phyloP scores from a whole-genome alignment of 2,797 vertebrate genomes.

The Sebastes matsubarae region DNA sequence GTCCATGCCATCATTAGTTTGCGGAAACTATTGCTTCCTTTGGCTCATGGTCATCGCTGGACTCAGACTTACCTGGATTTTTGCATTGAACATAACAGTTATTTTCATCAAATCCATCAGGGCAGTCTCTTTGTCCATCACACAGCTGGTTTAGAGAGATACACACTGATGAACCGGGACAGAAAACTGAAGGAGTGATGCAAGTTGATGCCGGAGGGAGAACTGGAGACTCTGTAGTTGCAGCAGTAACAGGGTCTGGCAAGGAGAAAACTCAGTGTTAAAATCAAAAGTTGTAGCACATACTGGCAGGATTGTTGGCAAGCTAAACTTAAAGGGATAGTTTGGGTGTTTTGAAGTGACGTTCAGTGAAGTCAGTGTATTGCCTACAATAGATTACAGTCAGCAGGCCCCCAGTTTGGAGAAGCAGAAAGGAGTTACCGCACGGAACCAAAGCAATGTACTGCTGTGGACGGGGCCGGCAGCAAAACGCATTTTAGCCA shows the following conservation, averaged over 20 bases:
- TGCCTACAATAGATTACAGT: too few relatives aligned
- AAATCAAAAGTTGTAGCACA: neutral
- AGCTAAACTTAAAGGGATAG: too few relatives aligned
- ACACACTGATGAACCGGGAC: constrained; percentile 78
- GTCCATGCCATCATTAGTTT: neutral
- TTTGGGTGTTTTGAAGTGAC: too few relatives aligned
- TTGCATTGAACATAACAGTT: constrained; percentile 61
- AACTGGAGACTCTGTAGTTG: neutral
- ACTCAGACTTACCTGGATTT: constrained; percentile 62
- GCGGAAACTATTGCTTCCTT: neutral
- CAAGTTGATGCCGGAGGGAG: constrained; percentile 51
- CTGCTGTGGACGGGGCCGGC: too few relatives aligned
- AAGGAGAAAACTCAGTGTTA: neutral
- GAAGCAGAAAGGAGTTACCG: too few relatives aligned
- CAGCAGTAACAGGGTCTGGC: constrained; percentile 21
- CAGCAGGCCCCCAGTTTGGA: too few relatives aligned
- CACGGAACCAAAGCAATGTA: too few relatives aligned
- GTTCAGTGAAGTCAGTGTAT: too few relatives aligned
- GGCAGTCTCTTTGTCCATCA: constrained; percentile 83
- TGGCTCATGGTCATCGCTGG: neutral
- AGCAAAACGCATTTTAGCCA: too few relatives aligned
- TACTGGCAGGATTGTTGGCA: neutral
- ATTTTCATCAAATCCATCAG: constrained; percentile 85
- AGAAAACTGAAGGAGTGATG: constrained; percentile 72
- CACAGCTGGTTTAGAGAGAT: constrained; percentile 82